These are phyloP conservation scores for Parazoanthus darwini DNA, from an alignment of 92 coral and sea anemone species.

Conservation along the genomic window DNA sequence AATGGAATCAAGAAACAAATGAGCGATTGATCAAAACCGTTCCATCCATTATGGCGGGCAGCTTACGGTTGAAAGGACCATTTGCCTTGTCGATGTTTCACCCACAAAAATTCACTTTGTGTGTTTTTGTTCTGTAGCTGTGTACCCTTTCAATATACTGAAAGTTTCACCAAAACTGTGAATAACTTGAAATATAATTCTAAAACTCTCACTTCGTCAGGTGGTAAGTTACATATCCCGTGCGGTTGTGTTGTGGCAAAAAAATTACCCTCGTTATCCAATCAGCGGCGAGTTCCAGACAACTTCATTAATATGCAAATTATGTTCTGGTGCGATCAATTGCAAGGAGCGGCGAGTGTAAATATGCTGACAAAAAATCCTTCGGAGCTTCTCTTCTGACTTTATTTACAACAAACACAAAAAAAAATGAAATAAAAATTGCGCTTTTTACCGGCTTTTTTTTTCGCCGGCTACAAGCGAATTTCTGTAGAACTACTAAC, in stretches of 20 bases:
- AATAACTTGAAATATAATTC: neutral
- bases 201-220: neutral
- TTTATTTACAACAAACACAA: too few relatives aligned
- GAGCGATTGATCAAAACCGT: neutral
- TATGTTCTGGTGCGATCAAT: too few relatives aligned
- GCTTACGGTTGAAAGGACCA: neutral
- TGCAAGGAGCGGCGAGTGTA: too few relatives aligned
- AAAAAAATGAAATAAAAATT: too few relatives aligned
- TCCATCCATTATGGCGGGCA: conserved; percentile 28
- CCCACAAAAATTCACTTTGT: neutral
- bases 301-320: neutral
- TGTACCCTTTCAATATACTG: neutral
- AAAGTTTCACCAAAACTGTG: neutral
- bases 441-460: too few relatives aligned
- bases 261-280: neutral
- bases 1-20: conserved; percentile 5
- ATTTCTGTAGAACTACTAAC: too few relatives aligned
- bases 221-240: neutral
- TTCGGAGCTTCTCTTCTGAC: too few relatives aligned
- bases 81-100: neutral
- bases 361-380: too few relatives aligned
- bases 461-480: too few relatives aligned
- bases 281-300: neutral
- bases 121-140: neutral
- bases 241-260: neutral